Base-by-base conservation (phyloP, 2,113 vertebrate species). In the Nothoprocta pentlandii region DNA sequence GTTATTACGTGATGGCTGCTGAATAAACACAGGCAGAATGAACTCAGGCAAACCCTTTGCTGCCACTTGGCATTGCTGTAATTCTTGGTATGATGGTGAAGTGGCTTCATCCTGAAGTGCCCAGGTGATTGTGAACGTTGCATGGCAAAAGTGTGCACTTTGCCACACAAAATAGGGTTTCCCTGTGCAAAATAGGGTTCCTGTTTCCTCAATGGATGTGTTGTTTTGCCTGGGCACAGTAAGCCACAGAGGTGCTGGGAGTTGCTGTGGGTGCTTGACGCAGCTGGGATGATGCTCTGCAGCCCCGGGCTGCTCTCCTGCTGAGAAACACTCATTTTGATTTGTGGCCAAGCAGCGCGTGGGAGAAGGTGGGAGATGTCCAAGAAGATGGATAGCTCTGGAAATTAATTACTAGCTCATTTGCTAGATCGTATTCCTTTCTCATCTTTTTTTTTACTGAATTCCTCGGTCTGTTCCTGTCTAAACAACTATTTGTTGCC, bases 281-380 rank as follows among this genome's bases (percentile, higher is more conserved):
- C 76, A 39, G 64, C 80, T 90, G 91, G 17, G 75, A 63, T 1
- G 0, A 4, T 6, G 53, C 77, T 79, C 30, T 42, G 53, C 46
- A 90, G 54, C 22, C 58, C 41, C 36, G 66, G 62, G 53, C 88
- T 87, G 32, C 66, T 89, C 84, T 85, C 78, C 74, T 74, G 5
- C 21, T 23, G 66, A 82, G 23, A 25, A 89, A 42, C 51, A 49
- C 59, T 81, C 7, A 69, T 16, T 28, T 25, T 53, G 63, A 6
- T 80, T 79, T 54, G 85, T 47, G 92, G 90, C 94, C 83, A 89
- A 23, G 92, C 68, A 0, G 28, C 28, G 23, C 10, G 92, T 87
- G 90, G 90, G 94, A 90, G 84, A 47, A 23, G 61, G 85, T 95
- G 88, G 96, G 90, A 90, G 87, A 86, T 58, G 92, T 95, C 92